phyloP scores from a whole-genome alignment of 2,113 vertebrate genomes.

The Paedocypris sp. region DNA sequence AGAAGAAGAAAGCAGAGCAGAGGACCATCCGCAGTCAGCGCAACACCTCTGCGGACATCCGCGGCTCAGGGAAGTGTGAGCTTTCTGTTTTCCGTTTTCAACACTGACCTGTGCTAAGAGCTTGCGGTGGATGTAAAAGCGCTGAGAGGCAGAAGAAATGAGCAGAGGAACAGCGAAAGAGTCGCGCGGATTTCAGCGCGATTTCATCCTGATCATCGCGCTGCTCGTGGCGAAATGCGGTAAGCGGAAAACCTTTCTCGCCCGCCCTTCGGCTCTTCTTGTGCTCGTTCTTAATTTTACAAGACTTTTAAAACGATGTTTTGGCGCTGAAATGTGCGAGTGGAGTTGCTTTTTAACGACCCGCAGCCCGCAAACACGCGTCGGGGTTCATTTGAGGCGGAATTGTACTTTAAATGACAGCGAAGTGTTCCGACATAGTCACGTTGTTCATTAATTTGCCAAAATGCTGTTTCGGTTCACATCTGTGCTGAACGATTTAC shows the following conservation, averaged over 20 bases:
- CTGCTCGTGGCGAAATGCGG: constrained; percentile 43
- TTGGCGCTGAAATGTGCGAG: too few species aligned
- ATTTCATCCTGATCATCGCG: constrained; percentile 45
- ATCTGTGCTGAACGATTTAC: too few species aligned
- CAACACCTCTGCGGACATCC: constrained; percentile 2
- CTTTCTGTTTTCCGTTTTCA: neutral
- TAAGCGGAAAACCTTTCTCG: constrained; percentile 31
- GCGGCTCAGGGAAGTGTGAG: neutral
- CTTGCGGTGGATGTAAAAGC: constrained; percentile 53
- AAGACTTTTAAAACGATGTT: too few species aligned
- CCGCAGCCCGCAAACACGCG: too few species aligned
- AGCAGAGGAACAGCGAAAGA: constrained; percentile 43
- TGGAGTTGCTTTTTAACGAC: too few species aligned
- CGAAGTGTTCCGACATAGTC: too few species aligned
- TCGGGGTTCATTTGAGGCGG: too few species aligned
- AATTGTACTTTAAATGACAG: too few species aligned
- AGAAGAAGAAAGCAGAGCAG: constrained; percentile 7
- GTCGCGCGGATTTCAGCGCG: constrained; percentile 50
- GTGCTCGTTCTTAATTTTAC: too few species aligned
- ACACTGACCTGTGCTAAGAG: neutral
- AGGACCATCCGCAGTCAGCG: neutral
- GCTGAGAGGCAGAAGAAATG: constrained; percentile 53
- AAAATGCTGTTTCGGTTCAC: too few species aligned
- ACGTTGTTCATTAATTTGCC: too few species aligned
- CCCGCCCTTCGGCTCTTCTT: constrained; percentile 13